Conservation (phyloP, 2,888 invertebrate species). For the Diplolepis rosae region DNA sequence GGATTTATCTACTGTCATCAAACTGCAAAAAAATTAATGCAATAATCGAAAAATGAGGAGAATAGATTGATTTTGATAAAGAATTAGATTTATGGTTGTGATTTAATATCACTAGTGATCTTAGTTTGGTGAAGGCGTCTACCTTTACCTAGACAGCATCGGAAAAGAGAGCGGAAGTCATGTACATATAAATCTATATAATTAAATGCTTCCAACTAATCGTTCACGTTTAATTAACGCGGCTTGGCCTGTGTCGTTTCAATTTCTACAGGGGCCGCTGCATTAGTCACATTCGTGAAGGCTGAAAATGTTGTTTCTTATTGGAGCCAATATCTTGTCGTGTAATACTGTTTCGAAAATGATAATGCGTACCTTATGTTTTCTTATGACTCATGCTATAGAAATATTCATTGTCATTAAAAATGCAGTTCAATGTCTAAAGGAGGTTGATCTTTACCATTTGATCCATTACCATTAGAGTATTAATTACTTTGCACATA, state of each 20-base stretch:
- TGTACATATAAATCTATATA: constrained; percentile 62
- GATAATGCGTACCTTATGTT: neutral
- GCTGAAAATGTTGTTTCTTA: neutral
- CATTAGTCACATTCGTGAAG: neutral
- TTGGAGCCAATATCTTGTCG: neutral
- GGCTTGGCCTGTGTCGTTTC: neutral
- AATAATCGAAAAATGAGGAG: too few relatives aligned
- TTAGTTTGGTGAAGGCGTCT: neutral
- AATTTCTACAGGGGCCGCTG: neutral
- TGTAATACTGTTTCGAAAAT: neutral
- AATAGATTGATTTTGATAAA: neutral
- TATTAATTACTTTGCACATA: constrained; percentile 1
- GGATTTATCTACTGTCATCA: too few relatives aligned
- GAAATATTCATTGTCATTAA: neutral
- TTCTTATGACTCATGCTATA: neutral
- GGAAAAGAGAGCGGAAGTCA: constrained; percentile 38
- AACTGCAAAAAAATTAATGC: too few relatives aligned
- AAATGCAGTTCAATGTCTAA: neutral
- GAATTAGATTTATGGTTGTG: neutral
- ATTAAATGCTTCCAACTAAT: constrained; percentile 59
- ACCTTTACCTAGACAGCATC: neutral
- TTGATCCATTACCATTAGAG: neutral
- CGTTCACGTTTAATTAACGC: constrained; percentile 58
- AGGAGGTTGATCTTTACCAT: constrained; percentile 2
- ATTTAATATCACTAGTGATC: neutral